A percentile compares a stretch with the other conserved stretches of the same genome.
Evolutionary conservation across 2,888 invertebrate genomes (phyloP).

Genomic region (Chaetogeoica ovagalla): DNA sequence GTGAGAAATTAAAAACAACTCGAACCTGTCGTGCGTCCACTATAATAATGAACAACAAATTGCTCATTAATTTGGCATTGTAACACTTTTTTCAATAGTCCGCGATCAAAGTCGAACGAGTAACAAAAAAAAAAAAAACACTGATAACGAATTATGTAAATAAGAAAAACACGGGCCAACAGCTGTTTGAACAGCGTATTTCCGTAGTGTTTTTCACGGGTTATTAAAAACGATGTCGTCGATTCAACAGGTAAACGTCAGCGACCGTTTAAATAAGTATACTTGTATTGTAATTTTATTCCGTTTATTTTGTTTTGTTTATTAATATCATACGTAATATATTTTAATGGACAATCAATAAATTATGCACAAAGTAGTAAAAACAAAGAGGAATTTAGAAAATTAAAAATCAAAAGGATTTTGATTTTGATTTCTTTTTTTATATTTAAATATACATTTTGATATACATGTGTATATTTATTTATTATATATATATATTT

Average conservation of each 20-base stretch:
- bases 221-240: not conserved
- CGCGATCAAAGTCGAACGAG: conserved; percentile 20
- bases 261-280: no score
- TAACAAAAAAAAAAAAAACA: not conserved
- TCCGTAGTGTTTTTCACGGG: not conserved
- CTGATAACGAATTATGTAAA: not conserved
- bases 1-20: not conserved
- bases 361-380: no score
- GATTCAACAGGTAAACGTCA: not conserved
- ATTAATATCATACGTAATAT: no score
- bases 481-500: no score
- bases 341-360: no score
- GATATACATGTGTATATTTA: no score
- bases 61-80: not conserved
- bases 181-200: not conserved
- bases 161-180: not conserved
- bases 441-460: no score
- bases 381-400: no score
- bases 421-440: no score
- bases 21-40: not conserved
- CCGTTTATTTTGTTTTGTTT: no score
- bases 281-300: no score
- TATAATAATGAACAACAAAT: not conserved
- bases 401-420: no score
- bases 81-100: not conserved